Evolutionary conservation across 2,888 invertebrate genomes (phyloP), one percentile per base, ranked within the genome.

Genomic region (Acronicta psi): DNA sequence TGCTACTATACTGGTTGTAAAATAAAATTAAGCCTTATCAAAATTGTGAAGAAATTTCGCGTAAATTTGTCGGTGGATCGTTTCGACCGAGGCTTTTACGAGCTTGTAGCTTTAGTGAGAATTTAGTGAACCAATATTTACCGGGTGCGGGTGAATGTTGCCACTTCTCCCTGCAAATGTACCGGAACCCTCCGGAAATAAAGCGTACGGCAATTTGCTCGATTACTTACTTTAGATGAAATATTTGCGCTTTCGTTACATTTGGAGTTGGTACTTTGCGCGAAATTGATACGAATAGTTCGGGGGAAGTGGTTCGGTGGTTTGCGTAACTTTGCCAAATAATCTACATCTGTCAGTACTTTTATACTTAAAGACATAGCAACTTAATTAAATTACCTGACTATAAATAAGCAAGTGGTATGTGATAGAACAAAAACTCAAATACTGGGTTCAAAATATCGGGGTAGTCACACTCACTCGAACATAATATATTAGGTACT

Each of bases 41-140:
- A 54, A 45, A 55, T 31, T 58, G 52, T 44, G 7, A 61, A 45
- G 41, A 36, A 60, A 69, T 61, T 46, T 50, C 47, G 52, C 64
- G 60, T 58, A 59, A 70, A 65, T 69, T 42, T 34, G 29, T 23
- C 29, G 20, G 40, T 42, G 36, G 34, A 57, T 38, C 45, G 46
- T 43, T 76, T 45, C 45, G 38, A 52, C 38, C 37, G 53, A 58
- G 54, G 41, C 42, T 76, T 68, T 69, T 76, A 73, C 55, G 73
- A 71, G 54, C 49, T 59, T 50, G 56, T 62, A 58, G 56, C 60
- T 45, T 64, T 63, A 60, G 49, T 63, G 61, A 50, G 59, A 75
- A 63, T 78, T 77, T 77, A 81, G 83, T 79, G 85, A 86, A 79
- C 85, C 80, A 89, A 89, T 89, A 89, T 90, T 89, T 88, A 82